Evolutionary conservation across 2,797 vertebrate species (phyloP).

Genomic region (Sylvia borin): DNA sequence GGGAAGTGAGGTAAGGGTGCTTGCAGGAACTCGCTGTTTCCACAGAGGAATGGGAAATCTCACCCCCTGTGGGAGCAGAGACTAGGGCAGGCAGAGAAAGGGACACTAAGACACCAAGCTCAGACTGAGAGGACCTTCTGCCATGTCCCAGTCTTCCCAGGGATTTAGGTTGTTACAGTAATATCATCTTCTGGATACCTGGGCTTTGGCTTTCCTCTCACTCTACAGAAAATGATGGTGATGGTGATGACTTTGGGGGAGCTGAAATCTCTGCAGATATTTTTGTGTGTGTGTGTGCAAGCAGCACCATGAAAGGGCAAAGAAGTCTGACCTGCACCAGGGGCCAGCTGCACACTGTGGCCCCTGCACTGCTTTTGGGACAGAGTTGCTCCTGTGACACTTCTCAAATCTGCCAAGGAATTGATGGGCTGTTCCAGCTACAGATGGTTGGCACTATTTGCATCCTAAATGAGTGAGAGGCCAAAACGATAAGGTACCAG

Average conservation of each 20-base stretch:
- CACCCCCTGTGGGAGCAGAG: not conserved
- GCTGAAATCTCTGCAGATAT: not conserved
- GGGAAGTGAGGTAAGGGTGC: accelerated
- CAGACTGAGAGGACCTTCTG: not conserved
- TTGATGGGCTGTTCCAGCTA: not conserved
- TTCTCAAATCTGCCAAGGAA: not conserved
- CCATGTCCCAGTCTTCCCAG: not conserved
- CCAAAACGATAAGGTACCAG: not conserved
- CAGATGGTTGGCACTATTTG: not conserved
- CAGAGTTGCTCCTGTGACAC: not conserved
- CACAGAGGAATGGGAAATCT: not conserved
- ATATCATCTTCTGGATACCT: not conserved
- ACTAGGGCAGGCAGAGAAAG: not conserved
- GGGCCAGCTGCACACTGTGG: not conserved
- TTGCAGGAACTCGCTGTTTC: not conserved
- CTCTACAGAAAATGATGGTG: not conserved
- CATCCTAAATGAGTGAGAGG: not conserved
- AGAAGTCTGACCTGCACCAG: accelerated
- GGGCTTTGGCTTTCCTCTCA: not conserved
- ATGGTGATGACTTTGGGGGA: not conserved
- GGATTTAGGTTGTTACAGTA: not conserved
- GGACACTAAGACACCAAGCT: not conserved
- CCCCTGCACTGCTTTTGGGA: not conserved
- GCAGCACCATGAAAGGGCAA: not conserved
- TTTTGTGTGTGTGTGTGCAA: accelerated